These are phyloP conservation scores for Drosophila mojavensis DNA, from an alignment of 1,140 invertebrate species.

Conservation along the genomic window DNA sequence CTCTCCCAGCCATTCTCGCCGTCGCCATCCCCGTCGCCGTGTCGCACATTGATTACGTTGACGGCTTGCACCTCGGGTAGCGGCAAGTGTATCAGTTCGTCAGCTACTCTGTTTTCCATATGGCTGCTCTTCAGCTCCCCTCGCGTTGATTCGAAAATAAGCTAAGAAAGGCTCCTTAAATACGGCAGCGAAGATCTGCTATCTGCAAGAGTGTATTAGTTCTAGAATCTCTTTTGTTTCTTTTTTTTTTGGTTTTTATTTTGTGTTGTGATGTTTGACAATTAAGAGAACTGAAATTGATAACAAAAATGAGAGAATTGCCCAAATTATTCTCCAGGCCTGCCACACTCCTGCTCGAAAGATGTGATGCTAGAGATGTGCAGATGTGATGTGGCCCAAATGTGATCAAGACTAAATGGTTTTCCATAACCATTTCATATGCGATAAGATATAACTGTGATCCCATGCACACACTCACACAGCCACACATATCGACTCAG, in stretches of 20 bases:
- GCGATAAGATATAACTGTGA: conserved; percentile 61
- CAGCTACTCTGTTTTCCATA: conserved; percentile 18
- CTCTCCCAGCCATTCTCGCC: conserved; percentile 1
- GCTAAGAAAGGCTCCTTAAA: conserved; percentile 1
- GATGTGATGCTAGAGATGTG: not conserved
- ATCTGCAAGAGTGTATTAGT: conserved; percentile 13
- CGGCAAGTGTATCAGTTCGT: conserved; percentile 31
- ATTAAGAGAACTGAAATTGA: conserved; percentile 9
- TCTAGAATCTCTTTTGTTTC: not conserved
- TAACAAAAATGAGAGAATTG: not conserved
- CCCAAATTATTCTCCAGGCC: conserved; percentile 8
- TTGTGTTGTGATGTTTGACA: conserved; percentile 2
- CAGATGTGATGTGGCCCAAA: not conserved
- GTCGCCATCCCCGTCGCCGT: conserved; percentile 18
- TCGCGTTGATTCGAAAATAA: not conserved
- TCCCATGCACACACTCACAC: conserved; percentile 42
- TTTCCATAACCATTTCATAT: conserved; percentile 22
- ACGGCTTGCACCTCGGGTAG: conserved; percentile 15
- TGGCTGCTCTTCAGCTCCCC: not conserved
- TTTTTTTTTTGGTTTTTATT: conserved; percentile 9
- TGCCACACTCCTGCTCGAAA: not conserved
- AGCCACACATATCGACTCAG: not conserved
- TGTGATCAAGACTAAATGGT: conserved; percentile 11
- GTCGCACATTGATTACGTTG: conserved; percentile 21
- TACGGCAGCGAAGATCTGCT: conserved; percentile 31